Base-by-base conservation (phyloP, 2,888 invertebrate species). In the Brachycybe producta region DNA sequence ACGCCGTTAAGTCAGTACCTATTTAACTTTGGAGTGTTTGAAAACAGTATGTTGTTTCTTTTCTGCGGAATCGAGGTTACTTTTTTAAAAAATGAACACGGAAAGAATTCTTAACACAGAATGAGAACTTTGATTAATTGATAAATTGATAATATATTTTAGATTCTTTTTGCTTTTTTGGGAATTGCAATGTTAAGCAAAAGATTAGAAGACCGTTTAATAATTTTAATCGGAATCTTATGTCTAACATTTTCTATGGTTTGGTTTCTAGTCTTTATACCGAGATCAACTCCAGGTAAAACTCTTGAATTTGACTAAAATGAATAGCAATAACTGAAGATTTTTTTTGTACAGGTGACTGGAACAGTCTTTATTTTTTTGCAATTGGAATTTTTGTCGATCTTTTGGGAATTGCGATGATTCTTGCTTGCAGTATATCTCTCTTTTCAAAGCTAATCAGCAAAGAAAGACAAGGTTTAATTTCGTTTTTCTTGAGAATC, bases 61-160 rank as follows among this genome's bases (percentile, higher is more conserved):
- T 27, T 32, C 3, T 27, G 30, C 17, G 49, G 49, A 32, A 13
- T 49, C 34, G 49, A 49, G 41, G 49, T 49, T n/a, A n/a, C n/a
- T n/a, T n/a, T n/a, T n/a, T n/a, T n/a, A n/a, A n/a, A n/a, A n/a
- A n/a, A n/a, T n/a, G n/a, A n/a, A n/a, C n/a, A n/a, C n/a, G n/a
- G n/a, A n/a, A n/a, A n/a, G n/a, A n/a, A n/a, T n/a, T n/a, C n/a
- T n/a, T n/a, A n/a, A n/a, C n/a, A n/a, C n/a, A n/a, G n/a, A n/a
- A n/a, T n/a, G n/a, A n/a, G n/a, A n/a, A n/a, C n/a, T n/a, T n/a
- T n/a, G n/a, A n/a, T n/a, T n/a, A n/a, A n/a, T n/a, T n/a, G n/a
- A n/a, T n/a, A n/a, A n/a, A n/a, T n/a, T n/a, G n/a, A n/a, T 4
- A 26, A 2, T 23, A 30, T 32, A 2, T 24, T 21, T 13, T 26